Base-by-base conservation (phyloP, 2,113 vertebrate genomes). In the Anolis sagrei region DNA sequence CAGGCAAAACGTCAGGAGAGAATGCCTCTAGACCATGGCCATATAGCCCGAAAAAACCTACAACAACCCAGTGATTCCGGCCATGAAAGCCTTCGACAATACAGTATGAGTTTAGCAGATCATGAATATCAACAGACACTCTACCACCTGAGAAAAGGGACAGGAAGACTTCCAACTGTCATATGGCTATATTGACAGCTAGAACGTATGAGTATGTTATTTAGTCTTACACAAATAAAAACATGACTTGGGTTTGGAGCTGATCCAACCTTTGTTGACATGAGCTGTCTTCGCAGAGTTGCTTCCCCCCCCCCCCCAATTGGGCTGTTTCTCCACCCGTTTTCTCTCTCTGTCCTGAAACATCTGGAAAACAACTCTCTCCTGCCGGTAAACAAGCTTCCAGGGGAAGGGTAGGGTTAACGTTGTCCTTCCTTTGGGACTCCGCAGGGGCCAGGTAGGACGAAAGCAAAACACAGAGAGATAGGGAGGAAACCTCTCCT, bases 371-470 rank as follows among this genome's bases (percentile, higher is more conserved):
- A 90, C 39, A 10, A 85, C 80, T 95, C 86, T 88, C 32, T 14
- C 81, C 66, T 58, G 88, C 88, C 7, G 5, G 89, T 93, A 93
- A 94, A 93, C 93, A 92, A 82, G 61, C 90, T 88, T 91, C 58
- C 83, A 89, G 86, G 93, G n/a, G n/a, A n/a, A n/a, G n/a, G n/a
- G n/a, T n/a, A n/a, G n/a, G n/a, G n/a, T n/a, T n/a, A n/a, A n/a
- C n/a, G n/a, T n/a, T n/a, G n/a, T n/a, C n/a, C n/a, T n/a, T n/a
- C n/a, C n/a, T n/a, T n/a, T n/a, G n/a, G n/a, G n/a, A n/a, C n/a
- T n/a, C n/a, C n/a, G n/a, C n/a, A n/a, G n/a, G n/a, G 92, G 89
- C 93, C 88, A 92, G 89, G 92, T 95, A 93, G 91, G 91, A 93
- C 92, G 90, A 87, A 86, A 84, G 85, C n/a, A 36, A 36, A 36